Evolutionary conservation across 2,797 vertebrate species (phyloP).

Genomic region (Syngnathus rostellatus): DNA sequence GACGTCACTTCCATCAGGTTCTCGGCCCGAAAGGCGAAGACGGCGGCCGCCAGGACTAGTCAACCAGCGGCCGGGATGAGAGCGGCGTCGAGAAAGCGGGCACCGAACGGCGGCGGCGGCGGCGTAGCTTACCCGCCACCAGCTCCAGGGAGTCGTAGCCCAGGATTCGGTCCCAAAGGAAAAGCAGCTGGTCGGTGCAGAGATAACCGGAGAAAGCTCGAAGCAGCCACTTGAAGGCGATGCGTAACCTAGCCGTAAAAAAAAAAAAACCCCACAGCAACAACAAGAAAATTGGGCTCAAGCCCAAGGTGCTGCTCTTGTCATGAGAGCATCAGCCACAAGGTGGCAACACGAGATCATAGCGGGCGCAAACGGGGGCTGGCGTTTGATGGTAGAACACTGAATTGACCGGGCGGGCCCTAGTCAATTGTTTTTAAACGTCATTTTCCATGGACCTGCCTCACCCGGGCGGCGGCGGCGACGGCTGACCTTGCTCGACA

Average conservation of each 20-base stretch:
- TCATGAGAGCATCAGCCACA: conserved; percentile 29
- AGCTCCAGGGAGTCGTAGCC: conserved; percentile 93
- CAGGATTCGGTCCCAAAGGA: conserved; percentile 94
- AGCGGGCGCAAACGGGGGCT: background rate
- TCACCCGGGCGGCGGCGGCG: too few relatives aligned
- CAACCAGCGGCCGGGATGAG: background rate
- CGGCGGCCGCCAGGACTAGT: conserved; percentile 88
- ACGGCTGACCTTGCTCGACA: too few relatives aligned
- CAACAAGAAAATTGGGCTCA: too few relatives aligned
- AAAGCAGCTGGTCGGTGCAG: conserved; percentile 92
- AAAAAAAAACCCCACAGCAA: background rate
- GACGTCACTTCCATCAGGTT: conserved; percentile 99
- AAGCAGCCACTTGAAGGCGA: conserved; percentile 99
- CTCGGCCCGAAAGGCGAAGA: conserved; percentile 96
- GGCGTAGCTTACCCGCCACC: conserved; percentile 76
- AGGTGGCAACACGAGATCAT: conserved; percentile 49
- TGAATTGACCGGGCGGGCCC: too few relatives aligned
- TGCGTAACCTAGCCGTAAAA: conserved; percentile 74
- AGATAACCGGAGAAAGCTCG: conserved; percentile 95
- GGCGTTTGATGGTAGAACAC: too few relatives aligned
- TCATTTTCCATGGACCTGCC: too few relatives aligned
- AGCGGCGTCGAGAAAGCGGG: background rate
- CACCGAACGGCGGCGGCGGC: too few relatives aligned
- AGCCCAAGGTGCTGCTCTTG: too few relatives aligned
- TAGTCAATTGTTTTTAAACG: too few relatives aligned